These are phyloP conservation scores for Neopipo cinnamomea DNA, from an alignment of 2,113 vertebrate species.

Conservation along the genomic window DNA sequence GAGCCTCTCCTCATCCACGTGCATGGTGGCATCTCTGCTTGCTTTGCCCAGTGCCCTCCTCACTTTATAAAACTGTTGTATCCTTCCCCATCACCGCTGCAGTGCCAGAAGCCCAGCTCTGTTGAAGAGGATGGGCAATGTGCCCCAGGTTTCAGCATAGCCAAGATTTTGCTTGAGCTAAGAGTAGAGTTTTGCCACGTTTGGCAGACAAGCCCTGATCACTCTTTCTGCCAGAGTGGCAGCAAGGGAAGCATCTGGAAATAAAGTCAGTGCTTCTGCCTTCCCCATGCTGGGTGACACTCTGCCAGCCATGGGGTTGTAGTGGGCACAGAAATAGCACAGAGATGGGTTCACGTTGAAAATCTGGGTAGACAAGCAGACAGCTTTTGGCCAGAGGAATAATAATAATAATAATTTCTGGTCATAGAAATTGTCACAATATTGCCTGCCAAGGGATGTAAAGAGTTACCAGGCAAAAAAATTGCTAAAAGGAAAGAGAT, in stretches of 20 bases:
- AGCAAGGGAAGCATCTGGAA: constrained; percentile 29
- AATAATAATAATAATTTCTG: neutral
- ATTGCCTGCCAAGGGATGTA: neutral
- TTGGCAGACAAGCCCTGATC: neutral
- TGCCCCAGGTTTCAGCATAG: neutral
- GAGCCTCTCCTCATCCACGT: rapidly evolving
- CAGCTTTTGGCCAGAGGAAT: neutral
- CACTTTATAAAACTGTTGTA: rapidly evolving
- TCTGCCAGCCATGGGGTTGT: neutral
- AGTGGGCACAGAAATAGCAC: neutral
- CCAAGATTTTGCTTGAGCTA: neutral
- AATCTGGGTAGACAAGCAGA: neutral
- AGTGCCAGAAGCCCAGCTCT: neutral
- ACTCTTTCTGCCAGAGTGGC: neutral
- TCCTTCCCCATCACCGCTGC: neutral
- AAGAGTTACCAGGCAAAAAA: neutral
- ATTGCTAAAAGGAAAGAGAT: neutral
- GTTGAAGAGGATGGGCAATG: neutral
- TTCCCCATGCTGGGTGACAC: neutral
- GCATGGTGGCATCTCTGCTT: neutral
- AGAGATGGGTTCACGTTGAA: neutral
- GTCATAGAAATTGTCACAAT: neutral
- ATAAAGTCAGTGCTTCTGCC: rapidly evolving
- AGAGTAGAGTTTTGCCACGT: neutral
- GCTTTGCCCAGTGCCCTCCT: rapidly evolving